Conservation (phyloP, 2,797 vertebrate species). For the Poecilia picta region DNA sequence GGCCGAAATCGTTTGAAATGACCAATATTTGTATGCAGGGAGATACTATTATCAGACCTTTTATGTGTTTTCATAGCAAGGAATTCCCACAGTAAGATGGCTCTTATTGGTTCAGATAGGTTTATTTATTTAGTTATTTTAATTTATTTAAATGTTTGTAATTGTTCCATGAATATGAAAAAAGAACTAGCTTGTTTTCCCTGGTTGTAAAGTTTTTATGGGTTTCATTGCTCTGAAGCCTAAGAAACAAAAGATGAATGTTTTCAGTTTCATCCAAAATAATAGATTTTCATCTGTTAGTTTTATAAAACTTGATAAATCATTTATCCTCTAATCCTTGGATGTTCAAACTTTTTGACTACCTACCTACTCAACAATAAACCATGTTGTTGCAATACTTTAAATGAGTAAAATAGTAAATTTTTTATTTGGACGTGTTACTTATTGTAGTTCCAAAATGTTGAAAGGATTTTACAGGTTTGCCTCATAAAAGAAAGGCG, state of each 20-base stretch:
- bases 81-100: neutral
- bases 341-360: neutral
- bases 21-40: neutral
- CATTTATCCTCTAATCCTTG: neutral
- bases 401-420: no score
- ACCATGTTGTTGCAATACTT: no score
- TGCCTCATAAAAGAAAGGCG: no score
- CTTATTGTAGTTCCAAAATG: no score
- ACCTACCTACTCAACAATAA: no score
- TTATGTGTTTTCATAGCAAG: neutral
- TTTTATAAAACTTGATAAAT: neutral
- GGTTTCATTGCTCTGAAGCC: neutral
- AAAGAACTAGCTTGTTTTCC: neutral
- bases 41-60: neutral
- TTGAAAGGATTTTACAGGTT: no score
- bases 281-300: neutral
- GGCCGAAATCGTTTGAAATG: neutral
- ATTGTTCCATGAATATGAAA: neutral
- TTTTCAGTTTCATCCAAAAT: neutral
- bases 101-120: neutral
- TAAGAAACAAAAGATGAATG: neutral
- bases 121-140: neutral
- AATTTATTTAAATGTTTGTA: neutral
- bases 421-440: no score
- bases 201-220: neutral